Base-by-base conservation (phyloP, 2,888 invertebrate species). In the Aporophyla nigra region DNA sequence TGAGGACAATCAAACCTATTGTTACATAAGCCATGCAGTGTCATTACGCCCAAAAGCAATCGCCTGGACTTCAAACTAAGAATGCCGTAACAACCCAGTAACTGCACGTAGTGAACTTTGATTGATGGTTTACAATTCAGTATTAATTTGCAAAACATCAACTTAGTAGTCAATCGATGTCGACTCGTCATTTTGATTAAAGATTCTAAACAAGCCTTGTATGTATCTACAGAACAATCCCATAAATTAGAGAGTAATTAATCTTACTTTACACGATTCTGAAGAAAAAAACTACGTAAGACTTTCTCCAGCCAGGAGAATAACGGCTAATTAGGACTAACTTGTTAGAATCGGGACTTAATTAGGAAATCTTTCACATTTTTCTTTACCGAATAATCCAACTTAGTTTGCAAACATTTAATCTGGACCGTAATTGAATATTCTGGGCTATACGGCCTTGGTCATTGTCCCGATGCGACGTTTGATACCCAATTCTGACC, bases 361-460 rank as follows among this genome's bases (percentile, higher is more conserved):
- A 65, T 80, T 78, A 80, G 24, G 10, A 80, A 43, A 65, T 58
- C 51, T n/a, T 63, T 65, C 24, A n/a, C 49, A 19, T 65, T 80
- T 53, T 67, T 40, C n/a, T 63, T 63, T 43, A 12, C 16, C 16
- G 21, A 80, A 73, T 63, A 63, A 43, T 63, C 51, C 14, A 21
- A 58, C 51, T 51, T 58, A 24, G 5, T 63, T 56, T 51, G 49
- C n/a, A 56, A 12, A 0, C 43, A 46, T 62, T 71, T 54, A 54
- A 56, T 62, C 43, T 16, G 24, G 27, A 19, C 40, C 21, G 43
- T 63, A 58, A 56, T 72, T 80, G 14, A 56, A 27, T 63, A 77
- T 62, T n/a, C 54, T 19, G 49, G 49, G 43, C 16, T 43, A 9
- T 12, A 62, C 19, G 71, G 71, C 43, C 62, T 71, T 63, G 51